Percentiles rank a stretch among this genome's conserved stretches.
phyloP scores from a whole-genome alignment of 2,888 invertebrate genomes.

The Lutraria lutraria region DNA sequence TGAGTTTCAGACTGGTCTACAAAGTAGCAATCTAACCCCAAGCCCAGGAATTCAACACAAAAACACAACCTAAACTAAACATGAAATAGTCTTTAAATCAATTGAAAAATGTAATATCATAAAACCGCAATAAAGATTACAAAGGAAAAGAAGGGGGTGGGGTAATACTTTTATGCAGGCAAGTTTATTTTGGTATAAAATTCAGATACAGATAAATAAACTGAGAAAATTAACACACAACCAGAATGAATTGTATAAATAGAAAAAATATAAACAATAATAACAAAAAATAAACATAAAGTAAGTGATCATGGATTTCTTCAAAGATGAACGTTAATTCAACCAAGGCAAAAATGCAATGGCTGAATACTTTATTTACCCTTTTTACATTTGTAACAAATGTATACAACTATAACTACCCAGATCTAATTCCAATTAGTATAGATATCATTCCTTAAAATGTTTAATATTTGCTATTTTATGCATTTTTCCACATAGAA shows the following conservation, averaged over 20 bases:
- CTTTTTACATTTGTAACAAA: too few relatives aligned
- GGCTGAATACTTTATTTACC: too few relatives aligned
- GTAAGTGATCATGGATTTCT: background rate
- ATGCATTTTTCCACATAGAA: too few relatives aligned
- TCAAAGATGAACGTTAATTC: too few relatives aligned
- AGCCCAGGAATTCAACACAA: background rate
- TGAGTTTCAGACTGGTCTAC: too few relatives aligned
- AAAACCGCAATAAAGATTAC: background rate
- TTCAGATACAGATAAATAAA: background rate
- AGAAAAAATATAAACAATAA: background rate
- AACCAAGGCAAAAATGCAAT: too few relatives aligned
- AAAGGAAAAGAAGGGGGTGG: background rate
- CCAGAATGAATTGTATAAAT: background rate
- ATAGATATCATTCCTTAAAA: too few relatives aligned
- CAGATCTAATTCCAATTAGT: too few relatives aligned
- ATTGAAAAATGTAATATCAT: background rate
- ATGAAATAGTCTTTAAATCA: background rate
- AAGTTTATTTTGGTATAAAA: background rate
- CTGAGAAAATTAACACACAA: slow-evolving; percentile 4
- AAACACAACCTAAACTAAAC: background rate
- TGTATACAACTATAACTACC: too few relatives aligned
- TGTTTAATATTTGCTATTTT: too few relatives aligned
- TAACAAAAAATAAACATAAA: background rate
- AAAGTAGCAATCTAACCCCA: too few relatives aligned
- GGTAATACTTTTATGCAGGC: background rate